phyloP scores from a whole-genome alignment of 2,888 invertebrate genomes.

The Coremacera marginata region DNA sequence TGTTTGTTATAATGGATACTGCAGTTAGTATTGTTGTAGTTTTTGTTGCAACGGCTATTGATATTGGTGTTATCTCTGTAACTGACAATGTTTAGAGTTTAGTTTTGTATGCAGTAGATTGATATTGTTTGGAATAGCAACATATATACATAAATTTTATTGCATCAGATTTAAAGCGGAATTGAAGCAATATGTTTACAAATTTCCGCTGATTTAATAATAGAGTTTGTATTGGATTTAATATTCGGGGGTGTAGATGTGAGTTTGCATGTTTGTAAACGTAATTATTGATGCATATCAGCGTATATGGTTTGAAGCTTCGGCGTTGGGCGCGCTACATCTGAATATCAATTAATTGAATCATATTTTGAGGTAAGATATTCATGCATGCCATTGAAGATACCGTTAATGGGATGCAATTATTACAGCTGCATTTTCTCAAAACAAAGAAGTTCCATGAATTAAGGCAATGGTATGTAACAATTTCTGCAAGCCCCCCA shows the following conservation, averaged over 20 bases:
- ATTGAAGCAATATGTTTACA: slow-evolving; percentile 2
- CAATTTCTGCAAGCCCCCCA: no score
- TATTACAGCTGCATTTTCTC: no score
- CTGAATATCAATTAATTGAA: background rate
- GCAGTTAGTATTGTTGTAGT: background rate
- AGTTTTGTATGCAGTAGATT: background rate
- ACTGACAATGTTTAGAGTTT: background rate
- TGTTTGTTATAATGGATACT: background rate
- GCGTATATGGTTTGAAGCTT: no score
- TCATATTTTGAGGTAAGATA: background rate
- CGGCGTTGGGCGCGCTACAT: background rate
- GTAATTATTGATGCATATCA: no score
- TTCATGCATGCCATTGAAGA: no score
- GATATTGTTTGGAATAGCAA: background rate
- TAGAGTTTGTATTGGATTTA: background rate
- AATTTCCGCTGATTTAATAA: background rate
- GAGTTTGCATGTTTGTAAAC: background rate
- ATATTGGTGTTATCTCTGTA: background rate
- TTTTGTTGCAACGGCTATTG: background rate
- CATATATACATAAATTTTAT: background rate
- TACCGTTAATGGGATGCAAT: no score
- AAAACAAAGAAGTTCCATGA: no score
- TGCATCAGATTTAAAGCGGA: background rate
- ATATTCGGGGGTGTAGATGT: background rate
- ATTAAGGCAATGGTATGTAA: no score